phyloP scores from a whole-genome alignment of 1,140 invertebrate species.

The Araneus ventricosus region DNA sequence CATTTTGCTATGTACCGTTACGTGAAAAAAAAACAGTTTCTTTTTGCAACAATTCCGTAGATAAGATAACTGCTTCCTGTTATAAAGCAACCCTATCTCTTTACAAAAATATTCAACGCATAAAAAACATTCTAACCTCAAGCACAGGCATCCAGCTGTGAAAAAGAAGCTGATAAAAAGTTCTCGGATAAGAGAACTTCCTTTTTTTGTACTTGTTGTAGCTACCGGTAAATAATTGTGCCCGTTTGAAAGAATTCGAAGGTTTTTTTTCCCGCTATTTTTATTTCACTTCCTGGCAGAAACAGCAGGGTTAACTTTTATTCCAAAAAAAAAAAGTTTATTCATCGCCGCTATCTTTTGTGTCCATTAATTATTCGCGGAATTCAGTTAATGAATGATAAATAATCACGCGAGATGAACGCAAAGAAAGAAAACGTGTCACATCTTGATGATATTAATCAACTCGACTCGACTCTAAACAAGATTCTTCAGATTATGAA shows the following conservation, averaged over 20 bases:
- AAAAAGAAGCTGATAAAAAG: not conserved
- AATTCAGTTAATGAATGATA: slow-evolving; percentile 13
- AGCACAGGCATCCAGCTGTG: not conserved
- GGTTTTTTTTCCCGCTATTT: too few species aligned
- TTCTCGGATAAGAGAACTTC: not conserved
- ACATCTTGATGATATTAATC: slow-evolving; percentile 3
- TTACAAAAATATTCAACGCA: not conserved
- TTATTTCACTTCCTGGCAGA: not conserved
- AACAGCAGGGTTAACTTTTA: not conserved
- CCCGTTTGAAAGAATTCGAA: not conserved
- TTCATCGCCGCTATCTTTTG: slow-evolving; percentile 8
- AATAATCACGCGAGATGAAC: not conserved
- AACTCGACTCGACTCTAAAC: not conserved
- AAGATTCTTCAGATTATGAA: not conserved
- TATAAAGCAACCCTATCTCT: not conserved
- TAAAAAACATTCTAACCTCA: slow-evolving; percentile 1
- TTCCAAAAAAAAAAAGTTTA: not conserved
- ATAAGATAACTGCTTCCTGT: slow-evolving; percentile 1
- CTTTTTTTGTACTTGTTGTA: not conserved
- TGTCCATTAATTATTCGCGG: not conserved
- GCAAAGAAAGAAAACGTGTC: not conserved
- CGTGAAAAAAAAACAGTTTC: not conserved
- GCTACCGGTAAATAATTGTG: not conserved
- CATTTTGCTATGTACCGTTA: too few species aligned
- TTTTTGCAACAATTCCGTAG: not conserved